Evolutionary conservation across 2,797 vertebrate species (phyloP), one percentile per base, ranked within the genome.

Genomic region (Decapterus maruadsi): DNA sequence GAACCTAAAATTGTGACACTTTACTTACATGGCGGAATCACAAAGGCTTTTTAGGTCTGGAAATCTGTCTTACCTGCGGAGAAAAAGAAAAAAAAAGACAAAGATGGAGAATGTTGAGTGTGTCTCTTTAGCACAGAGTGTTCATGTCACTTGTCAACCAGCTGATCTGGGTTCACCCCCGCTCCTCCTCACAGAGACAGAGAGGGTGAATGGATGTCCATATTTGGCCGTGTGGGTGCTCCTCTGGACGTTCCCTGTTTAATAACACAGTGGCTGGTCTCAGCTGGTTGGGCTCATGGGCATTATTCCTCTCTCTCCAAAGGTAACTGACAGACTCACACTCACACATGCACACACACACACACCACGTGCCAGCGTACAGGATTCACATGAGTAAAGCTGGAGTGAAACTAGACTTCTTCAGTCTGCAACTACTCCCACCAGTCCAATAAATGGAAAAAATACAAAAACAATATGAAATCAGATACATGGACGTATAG

Each of bases 181-280:
- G 48, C 60, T 71, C 76, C 72, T 55, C 78, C 77, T 78, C 69
- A 64, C 59, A 61, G 63, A 81, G 76, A 76, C 71, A 19, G 53
- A 76, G 78, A 73, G 82, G 76, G 75, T 4, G 75, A 82, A 76
- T 86, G 57, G 72, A 87, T 92, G 84, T 67, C 94, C 91, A 91
- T 94, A 95, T 95, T 94, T 95, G 94, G 94, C 70, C 71, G 77
- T 60, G 87, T 78, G 87, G 90, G 75, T 10, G 56, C 83, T 89
- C 56, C 70, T 68, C 46, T 26, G 34, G 75, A 87, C 61, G 43
- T 62, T 45, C 64, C 90, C 77, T 90, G 91, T 91, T 94, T 92
- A 92, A 90, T 92, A 91, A 88, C 83, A 85, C 85, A 77, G 80
- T 43, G 74, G 53, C 77, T 81, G 77, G 85, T 85, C 91, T 92